These are phyloP conservation scores for Sitophilus oryzae DNA, from an alignment of 1,140 invertebrate species.

Conservation along the genomic window DNA sequence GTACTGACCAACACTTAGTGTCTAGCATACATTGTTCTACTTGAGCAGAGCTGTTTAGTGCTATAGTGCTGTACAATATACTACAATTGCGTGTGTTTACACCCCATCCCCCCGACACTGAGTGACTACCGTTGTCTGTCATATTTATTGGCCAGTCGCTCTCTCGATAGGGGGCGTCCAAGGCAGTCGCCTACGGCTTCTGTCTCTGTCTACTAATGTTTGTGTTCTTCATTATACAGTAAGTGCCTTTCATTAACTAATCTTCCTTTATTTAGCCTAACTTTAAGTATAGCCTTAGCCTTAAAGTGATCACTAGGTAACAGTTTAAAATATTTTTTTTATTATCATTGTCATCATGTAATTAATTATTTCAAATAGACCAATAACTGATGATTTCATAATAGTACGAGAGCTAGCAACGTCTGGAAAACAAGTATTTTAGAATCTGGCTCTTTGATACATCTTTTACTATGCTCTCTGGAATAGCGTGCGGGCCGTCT, in stretches of 20 bases:
- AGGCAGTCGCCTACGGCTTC: constrained; percentile 38
- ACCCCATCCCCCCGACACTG: no score
- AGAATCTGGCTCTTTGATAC: no score
- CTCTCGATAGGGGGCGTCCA: constrained; percentile 25
- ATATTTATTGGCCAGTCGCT: constrained; percentile 7
- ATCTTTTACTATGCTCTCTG: no score
- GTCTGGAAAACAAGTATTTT: no score
- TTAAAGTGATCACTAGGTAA: no score
- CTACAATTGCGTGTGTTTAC: no score
- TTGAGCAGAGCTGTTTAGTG: constrained; percentile 31
- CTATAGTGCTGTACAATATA: constrained; percentile 31
- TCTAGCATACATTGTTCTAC: constrained; percentile 18
- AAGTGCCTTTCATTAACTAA: constrained; percentile 40
- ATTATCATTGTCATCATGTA: no score
- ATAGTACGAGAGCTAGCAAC: no score
- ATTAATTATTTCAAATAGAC: no score
- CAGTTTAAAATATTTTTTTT: no score
- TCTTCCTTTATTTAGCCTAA: constrained; percentile 16
- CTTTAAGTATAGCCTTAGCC: background rate
- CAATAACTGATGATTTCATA: no score
- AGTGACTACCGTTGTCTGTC: constrained; percentile 29
- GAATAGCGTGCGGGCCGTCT: no score
- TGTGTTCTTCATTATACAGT: constrained; percentile 42
- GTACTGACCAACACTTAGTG: constrained; percentile 21
- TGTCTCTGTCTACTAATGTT: constrained; percentile 43